phyloP scores from a whole-genome alignment of 1,140 invertebrate genomes.

The Luehdorfia chinensis region DNA sequence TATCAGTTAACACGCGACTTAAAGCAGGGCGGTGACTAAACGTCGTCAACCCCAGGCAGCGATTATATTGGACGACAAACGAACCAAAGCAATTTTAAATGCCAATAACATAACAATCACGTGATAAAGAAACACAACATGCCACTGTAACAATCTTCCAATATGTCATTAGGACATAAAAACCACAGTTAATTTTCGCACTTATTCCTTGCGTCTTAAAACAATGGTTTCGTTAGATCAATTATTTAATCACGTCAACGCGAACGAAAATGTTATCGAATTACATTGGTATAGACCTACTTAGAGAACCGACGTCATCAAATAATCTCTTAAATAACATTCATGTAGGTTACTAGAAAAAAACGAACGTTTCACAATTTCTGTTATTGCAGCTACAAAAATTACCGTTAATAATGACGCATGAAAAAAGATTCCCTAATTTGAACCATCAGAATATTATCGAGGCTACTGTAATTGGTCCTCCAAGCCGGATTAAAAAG shows the following conservation, averaged over 20 bases:
- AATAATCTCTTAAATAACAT: not conserved
- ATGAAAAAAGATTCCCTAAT: no score
- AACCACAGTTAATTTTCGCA: not conserved
- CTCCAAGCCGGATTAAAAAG: no score
- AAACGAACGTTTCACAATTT: not conserved
- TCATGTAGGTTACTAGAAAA: not conserved
- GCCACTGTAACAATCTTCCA: not conserved
- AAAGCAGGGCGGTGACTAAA: constrained; percentile 20
- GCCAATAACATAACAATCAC: constrained; percentile 22
- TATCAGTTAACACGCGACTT: constrained; percentile 5
- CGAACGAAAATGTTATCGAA: constrained; percentile 10
- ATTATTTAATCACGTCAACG: constrained; percentile 15
- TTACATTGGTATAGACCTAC: not conserved
- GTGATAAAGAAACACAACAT: constrained; percentile 3
- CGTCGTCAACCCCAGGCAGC: constrained; percentile 9
- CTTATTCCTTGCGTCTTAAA: constrained; percentile 15
- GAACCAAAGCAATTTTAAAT: constrained; percentile 19
- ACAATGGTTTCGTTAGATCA: constrained; percentile 4
- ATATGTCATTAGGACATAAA: no score
- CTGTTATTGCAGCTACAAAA: no score
- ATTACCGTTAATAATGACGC: no score
- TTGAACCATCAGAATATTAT: no score
- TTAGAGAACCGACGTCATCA: constrained; percentile 10
- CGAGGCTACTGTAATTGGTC: no score
- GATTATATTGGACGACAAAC: constrained; percentile 23